Evolutionary conservation across 2,888 invertebrate genomes (phyloP), one percentile per base, ranked within the genome.

Genomic region (Suillia variegata): DNA sequence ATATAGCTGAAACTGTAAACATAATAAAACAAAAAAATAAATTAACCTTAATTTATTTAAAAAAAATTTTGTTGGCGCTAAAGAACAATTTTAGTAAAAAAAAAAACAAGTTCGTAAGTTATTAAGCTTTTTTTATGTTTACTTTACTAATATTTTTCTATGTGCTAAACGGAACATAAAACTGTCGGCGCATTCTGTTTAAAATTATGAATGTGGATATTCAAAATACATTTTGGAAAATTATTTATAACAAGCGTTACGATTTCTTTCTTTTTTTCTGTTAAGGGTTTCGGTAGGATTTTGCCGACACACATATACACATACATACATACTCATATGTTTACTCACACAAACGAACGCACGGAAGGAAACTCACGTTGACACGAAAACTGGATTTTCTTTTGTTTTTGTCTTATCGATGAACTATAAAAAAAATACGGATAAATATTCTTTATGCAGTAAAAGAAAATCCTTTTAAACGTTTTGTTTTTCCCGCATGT

Each of bases 401-500:
- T 48, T 58, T 50, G 59, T 47, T 53, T 26, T 53, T 12, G 53
- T 15, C 47, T 33, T 31, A 47, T 22, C 52, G 47, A 53, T 47
- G 33, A 18, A 52, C 49, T 18, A 47, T 21, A 20, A 45, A 59
- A 70, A 70, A 67, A 68, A 68, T 64, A 64, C 17, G 18, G 13
- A n/a, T 22, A 24, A 51, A 26, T 5, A 51, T 31, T n/a, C n/a
- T n/a, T n/a, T n/a, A n/a, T n/a, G n/a, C n/a, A n/a, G n/a, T n/a
- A 17, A 2, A 2, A 56, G 24, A 49, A 20, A 15, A 56, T 51
- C 61, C 60, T 63, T 60, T 59, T 56, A 68, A 70, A 61, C 63
- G 61, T 62, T 64, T 69, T 65, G 68, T 68, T 67, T 68, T 70
- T 64, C n/a, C 67, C 63, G 65, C 73, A 70, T 68, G 65, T 68